Evolutionary conservation across 2,113 vertebrate species (phyloP).

Genomic region (Monopterus albus): DNA sequence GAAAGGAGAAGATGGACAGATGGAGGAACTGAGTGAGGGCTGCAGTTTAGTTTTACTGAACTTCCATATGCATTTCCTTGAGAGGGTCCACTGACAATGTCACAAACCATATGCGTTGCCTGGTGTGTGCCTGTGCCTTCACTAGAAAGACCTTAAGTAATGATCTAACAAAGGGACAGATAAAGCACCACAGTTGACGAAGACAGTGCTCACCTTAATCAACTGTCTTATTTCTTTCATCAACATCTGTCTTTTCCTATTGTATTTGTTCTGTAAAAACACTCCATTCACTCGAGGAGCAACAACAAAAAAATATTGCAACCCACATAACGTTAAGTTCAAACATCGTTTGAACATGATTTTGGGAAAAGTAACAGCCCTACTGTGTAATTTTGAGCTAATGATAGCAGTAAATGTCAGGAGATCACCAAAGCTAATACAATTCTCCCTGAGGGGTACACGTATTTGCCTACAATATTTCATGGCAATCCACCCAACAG

Average conservation of each 20-base stretch:
- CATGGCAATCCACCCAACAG: no score
- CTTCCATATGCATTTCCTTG: conserved; percentile 65
- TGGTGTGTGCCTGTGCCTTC: conserved; percentile 28
- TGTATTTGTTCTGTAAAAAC: background rate
- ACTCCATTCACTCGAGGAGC: no score
- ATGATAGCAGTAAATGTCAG: no score
- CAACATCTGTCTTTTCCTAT: background rate
- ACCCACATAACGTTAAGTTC: no score
- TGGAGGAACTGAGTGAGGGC: conserved; percentile 61
- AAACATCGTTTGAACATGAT: no score
- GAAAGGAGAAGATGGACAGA: conserved; percentile 55
- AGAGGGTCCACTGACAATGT: conserved; percentile 53
- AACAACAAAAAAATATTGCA: no score
- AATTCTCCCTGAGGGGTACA: no score
- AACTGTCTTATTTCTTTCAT: background rate
- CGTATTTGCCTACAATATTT: no score
- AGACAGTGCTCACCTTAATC: conserved; percentile 12
- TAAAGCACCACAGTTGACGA: background rate
- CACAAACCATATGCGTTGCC: conserved; percentile 72
- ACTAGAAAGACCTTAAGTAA: background rate
- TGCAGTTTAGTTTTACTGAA: conserved; percentile 61
- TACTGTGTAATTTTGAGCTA: no score
- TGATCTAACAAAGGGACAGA: conserved; percentile 38
- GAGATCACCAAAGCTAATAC: no score
- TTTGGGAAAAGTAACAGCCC: no score